A percentile compares a stretch with the other conserved stretches of the same genome.
Conservation (phyloP, 2,113 vertebrate genomes). For the Taxidea taxus region DNA sequence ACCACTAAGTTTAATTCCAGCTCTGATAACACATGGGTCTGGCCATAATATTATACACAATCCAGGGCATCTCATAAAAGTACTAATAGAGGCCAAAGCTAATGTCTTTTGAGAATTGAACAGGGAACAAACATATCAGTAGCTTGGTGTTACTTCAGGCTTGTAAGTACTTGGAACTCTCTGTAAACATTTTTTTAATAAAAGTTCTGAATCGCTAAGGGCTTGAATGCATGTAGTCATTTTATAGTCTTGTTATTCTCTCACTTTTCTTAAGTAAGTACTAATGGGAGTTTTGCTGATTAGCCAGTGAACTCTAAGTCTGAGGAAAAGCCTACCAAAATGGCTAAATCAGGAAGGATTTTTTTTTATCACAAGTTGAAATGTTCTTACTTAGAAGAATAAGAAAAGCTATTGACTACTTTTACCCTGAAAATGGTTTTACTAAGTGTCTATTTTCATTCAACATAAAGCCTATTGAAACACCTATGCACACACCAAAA, state of each 20-base stretch:
- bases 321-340: not conserved
- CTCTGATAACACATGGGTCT: not conserved
- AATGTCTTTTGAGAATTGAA: not conserved
- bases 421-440: not conserved
- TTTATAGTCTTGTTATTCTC: not conserved
- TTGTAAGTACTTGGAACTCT: not conserved
- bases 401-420: not conserved
- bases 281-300: conserved; percentile 27
- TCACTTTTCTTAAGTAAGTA: not conserved
- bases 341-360: not conserved
- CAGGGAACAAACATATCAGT: not conserved
- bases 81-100: not conserved
- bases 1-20: not conserved
- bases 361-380: not conserved
- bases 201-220: not conserved
- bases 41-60: not conserved
- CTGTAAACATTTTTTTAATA: conserved; percentile 49
- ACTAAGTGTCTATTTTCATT: not conserved
- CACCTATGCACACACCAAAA: not conserved
- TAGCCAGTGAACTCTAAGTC: not conserved
- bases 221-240: not conserved
- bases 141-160: not conserved
- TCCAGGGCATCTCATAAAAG: not conserved
- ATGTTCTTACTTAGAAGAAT: not conserved
- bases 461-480: not conserved